Percentiles rank a stretch among this genome's conserved stretches.
These are phyloP conservation scores for Botrylloides violaceus DNA, from an alignment of 23 tunicate species.

Conservation along the genomic window DNA sequence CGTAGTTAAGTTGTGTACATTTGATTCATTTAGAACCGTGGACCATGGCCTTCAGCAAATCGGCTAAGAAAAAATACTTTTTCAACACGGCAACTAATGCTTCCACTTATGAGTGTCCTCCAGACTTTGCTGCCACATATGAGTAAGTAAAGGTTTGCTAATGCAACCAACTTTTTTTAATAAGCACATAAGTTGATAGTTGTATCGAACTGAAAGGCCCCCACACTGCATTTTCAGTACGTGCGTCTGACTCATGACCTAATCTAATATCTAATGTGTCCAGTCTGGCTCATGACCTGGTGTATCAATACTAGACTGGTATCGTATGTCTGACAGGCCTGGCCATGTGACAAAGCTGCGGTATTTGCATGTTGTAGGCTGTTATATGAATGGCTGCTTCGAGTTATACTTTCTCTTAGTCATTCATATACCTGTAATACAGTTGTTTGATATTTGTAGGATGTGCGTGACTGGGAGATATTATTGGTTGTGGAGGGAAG, in stretches of 20 bases:
- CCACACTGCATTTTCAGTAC: neutral
- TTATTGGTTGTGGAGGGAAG: conserved; percentile 48
- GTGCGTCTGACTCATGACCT: too few relatives aligned
- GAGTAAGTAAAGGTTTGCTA: conserved; percentile 39
- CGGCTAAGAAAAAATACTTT: conserved; percentile 60
- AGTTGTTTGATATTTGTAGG: too few relatives aligned
- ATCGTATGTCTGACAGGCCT: too few relatives aligned
- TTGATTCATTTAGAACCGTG: conserved; percentile 56
- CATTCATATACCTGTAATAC: too few relatives aligned
- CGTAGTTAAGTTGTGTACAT: neutral
- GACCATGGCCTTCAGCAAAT: conserved; percentile 83
- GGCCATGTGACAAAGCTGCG: too few relatives aligned
- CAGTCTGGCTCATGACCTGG: too few relatives aligned
- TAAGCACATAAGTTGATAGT: too few relatives aligned
- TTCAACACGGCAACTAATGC: conserved; percentile 41
- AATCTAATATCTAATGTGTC: too few relatives aligned
- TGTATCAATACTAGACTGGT: too few relatives aligned
- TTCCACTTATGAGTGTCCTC: conserved; percentile 76
- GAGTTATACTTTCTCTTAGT: too few relatives aligned
- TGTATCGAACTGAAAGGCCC: neutral
- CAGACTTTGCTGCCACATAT: conserved; percentile 60
- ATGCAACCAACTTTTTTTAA: neutral
- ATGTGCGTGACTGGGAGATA: conserved; percentile 38
- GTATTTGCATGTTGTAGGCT: too few relatives aligned
- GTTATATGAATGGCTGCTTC: too few relatives aligned